A percentile compares a stretch with the other conserved stretches of the same genome.
Evolutionary conservation across 2,888 invertebrate species (phyloP).

Genomic region (Cryptops parisi): DNA sequence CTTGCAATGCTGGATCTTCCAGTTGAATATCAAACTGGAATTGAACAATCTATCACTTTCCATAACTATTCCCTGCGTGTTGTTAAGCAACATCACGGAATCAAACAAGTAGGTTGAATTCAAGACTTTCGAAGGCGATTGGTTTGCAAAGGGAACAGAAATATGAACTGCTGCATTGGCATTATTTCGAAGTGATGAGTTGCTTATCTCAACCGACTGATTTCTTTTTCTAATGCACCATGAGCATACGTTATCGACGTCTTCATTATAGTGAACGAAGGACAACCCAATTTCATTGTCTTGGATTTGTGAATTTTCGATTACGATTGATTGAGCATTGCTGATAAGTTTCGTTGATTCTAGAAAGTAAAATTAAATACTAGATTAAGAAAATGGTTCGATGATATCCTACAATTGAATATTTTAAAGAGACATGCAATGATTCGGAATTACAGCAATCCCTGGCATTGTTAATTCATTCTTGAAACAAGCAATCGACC

Average conservation of each 20-base stretch:
- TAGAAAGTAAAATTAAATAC: too few species aligned
- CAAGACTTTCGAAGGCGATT: constrained; percentile 64
- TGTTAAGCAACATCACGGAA: constrained; percentile 65
- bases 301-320: constrained; percentile 17
- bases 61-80: constrained; percentile 74
- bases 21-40: constrained; percentile 95
- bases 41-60: constrained; percentile 82
- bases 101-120: constrained; percentile 83
- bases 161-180: constrained; percentile 63
- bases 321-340: too few species aligned
- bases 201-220: constrained; percentile 63
- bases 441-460: too few species aligned
- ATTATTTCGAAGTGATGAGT: constrained; percentile 67
- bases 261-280: constrained; percentile 63
- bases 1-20: too few species aligned
- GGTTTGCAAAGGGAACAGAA: constrained; percentile 72
- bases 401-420: too few species aligned
- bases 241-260: constrained; percentile 58
- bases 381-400: too few species aligned
- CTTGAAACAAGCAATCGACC: too few species aligned
- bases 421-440: too few species aligned
- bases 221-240: constrained; percentile 74
- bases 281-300: constrained; percentile 62
- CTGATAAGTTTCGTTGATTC: too few species aligned
- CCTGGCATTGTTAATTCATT: too few species aligned